These are phyloP conservation scores for Sebastes kiyomatsui DNA, from an alignment of 2,797 vertebrate species.

Conservation along the genomic window DNA sequence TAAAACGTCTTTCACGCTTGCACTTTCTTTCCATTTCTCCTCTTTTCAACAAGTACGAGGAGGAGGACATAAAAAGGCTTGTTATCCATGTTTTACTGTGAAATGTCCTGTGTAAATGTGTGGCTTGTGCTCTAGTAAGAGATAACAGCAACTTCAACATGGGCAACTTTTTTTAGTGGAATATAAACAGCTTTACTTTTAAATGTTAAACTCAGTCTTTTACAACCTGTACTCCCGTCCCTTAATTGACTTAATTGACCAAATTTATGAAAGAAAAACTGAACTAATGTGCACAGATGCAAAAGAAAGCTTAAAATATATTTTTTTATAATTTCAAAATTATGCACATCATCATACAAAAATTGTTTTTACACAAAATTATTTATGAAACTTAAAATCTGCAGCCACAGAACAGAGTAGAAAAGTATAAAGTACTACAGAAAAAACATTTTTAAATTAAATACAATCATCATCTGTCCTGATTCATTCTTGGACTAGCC, in stretches of 20 bases:
- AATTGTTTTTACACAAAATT: constrained; percentile 6
- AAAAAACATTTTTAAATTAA: not conserved
- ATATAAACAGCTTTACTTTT: not conserved
- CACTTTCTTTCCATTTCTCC: constrained; percentile 34
- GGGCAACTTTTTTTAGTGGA: not conserved
- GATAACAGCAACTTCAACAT: not conserved
- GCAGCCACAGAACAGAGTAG: not conserved
- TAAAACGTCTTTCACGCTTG: constrained; percentile 30
- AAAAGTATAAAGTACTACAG: not conserved
- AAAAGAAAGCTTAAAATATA: not conserved
- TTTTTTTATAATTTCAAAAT: not conserved
- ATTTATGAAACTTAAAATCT: not conserved
- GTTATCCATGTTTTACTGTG: not conserved
- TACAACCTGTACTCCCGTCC: not conserved
- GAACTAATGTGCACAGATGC: constrained; percentile 1
- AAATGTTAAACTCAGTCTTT: not conserved
- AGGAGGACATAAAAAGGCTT: not conserved
- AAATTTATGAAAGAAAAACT: not conserved
- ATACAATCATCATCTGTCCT: not conserved
- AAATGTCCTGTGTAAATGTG: not conserved
- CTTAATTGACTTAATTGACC: not conserved
- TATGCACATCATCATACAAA: too few species aligned
- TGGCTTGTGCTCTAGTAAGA: not conserved
- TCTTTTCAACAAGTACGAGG: not conserved
- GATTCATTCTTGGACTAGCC: not conserved